Percentiles rank a stretch among this genome's conserved stretches.
Conservation (phyloP, 2,797 vertebrate species). For the Astyanax mexicanus region DNA sequence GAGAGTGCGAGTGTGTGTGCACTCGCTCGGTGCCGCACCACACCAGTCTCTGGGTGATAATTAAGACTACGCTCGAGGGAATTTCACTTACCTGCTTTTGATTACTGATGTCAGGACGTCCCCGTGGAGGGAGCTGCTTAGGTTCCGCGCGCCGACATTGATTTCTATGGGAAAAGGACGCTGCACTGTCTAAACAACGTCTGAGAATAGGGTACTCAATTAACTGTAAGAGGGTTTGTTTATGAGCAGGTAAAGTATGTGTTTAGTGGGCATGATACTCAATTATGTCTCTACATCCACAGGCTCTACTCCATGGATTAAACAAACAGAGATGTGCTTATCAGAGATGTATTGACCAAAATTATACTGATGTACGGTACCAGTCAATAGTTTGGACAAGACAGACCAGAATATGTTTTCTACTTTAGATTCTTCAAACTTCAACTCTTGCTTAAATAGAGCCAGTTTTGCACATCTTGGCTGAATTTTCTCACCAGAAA, state of each 20-base stretch:
- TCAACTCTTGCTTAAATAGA: too few species aligned
- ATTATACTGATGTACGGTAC: too few species aligned
- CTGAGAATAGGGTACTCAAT: background rate
- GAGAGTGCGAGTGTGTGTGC: background rate
- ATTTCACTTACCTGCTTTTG: conserved; percentile 45
- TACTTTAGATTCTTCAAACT: too few species aligned
- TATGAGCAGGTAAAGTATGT: background rate
- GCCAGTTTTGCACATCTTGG: too few species aligned
- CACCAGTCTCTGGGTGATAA: conserved; percentile 41
- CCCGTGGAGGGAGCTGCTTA: background rate
- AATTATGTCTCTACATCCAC: too few species aligned
- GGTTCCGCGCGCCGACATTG: conserved; percentile 14
- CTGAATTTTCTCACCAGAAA: too few species aligned
- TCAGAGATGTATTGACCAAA: too few species aligned
- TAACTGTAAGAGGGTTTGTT: background rate
- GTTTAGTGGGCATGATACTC: background rate
- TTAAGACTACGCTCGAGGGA: conserved; percentile 50
- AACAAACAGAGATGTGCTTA: too few species aligned
- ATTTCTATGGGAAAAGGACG: background rate
- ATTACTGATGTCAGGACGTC: conserved; percentile 31
- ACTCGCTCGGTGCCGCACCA: conserved; percentile 17
- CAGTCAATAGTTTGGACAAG: too few species aligned
- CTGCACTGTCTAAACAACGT: background rate
- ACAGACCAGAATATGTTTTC: too few species aligned
- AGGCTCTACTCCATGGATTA: too few species aligned